Conservation (phyloP, 2,797 vertebrate species). For the Hafferia zeledoni region DNA sequence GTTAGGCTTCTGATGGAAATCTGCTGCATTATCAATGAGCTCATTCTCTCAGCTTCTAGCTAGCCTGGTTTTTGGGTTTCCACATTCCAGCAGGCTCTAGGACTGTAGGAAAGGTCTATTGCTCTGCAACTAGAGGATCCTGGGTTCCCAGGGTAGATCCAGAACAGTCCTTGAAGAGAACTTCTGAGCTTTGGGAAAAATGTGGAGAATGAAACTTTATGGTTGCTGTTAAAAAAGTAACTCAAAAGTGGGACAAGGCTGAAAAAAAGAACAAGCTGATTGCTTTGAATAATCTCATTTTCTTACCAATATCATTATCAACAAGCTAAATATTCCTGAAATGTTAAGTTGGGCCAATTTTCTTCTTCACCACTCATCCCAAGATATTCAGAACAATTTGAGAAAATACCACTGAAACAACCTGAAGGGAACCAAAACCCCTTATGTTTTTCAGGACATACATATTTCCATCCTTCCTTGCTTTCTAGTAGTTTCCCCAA, state of each 20-base stretch:
- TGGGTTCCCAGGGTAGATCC: background rate
- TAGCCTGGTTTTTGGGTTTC: background rate
- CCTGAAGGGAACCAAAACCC: background rate
- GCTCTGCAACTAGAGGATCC: background rate
- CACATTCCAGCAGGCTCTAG: background rate
- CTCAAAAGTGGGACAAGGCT: background rate
- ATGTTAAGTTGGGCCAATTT: background rate
- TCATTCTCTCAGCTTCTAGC: background rate
- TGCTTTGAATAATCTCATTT: background rate
- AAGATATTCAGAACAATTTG: background rate
- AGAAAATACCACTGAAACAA: background rate
- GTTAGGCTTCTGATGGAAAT: background rate
- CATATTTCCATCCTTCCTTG: background rate
- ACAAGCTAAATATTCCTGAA: background rate
- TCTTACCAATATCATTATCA: background rate
- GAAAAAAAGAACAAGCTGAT: background rate
- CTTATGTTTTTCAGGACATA: background rate
- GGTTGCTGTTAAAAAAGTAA: background rate
- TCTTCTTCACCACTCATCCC: background rate
- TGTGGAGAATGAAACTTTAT: rapidly evolving
- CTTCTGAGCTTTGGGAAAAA: background rate
- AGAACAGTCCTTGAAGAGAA: background rate
- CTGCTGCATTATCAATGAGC: background rate
- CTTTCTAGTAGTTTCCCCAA: background rate
- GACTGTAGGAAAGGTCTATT: background rate